Base-by-base conservation (phyloP, 2,888 invertebrate genomes). In the Taenaris catops region DNA sequence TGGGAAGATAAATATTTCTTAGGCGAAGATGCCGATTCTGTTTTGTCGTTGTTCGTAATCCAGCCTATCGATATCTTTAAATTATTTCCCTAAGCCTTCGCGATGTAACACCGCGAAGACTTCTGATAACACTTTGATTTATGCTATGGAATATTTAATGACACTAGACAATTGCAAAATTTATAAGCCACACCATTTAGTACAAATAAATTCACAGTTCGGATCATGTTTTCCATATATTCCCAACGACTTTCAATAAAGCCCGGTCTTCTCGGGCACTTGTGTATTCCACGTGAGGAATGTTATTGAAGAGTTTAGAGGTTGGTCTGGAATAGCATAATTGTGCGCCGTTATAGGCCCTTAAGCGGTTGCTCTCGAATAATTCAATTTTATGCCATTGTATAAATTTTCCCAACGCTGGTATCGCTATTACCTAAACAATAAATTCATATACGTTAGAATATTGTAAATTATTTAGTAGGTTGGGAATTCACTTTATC, bases 141-240 rank as follows among this genome's bases (percentile, higher is more conserved):
- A 86, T 84, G 63, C 66, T 70, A 53, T 56, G 58, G 78, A 76
- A 81, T 80, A 80, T 72, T 71, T 73, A 80, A 81, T 80, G 73
- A 80, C 78, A 76, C 71, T 64, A 75, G 63, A 80, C 83, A 81
- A 84, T 84, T 75, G 81, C 43, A 72, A 74, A 80, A 75, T 83
- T 81, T 83, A 83, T 78, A 78, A 72, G 74, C 53, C 48, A 45
- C 60, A 57, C 59, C 60, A 71, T 71, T 76, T 75, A 76, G 70
- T 65, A 78, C 72, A 78, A 71, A 79, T 73, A 80, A 71, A 81
- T 81, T 78, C 63, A 73, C 68, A 68, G 70, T 72, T 72, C 63
- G 62, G 51, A 63, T 67, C 72, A 64, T 59, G 67, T 71, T 75
- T 70, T 69, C 74, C 71, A 68, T 76, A n/a, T n/a, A 73, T 65